Evolutionary conservation across 1,140 invertebrate genomes (phyloP).

Genomic region (Condylostylus longicornis): DNA sequence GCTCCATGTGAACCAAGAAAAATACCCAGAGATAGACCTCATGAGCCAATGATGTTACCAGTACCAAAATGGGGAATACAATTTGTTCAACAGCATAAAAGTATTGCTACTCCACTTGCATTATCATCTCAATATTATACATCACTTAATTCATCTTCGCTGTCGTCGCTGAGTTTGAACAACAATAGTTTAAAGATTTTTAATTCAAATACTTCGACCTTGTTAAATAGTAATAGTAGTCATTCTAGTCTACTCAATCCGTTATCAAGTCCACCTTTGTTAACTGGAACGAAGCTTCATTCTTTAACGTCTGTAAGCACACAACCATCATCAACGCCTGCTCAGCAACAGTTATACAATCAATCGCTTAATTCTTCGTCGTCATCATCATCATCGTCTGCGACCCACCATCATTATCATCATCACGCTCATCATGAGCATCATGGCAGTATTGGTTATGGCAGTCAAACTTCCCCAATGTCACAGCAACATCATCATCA

Average conservation of each 20-base stretch:
- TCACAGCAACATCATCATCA: slow-evolving; percentile 19
- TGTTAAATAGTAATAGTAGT: slow-evolving; percentile 7
- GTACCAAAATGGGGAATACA: slow-evolving; percentile 71
- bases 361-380: slow-evolving; percentile 14
- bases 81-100: slow-evolving; percentile 37
- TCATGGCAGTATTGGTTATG: slow-evolving; percentile 1
- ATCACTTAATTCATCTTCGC: neutral
- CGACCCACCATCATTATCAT: slow-evolving; percentile 20
- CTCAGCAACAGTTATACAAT: slow-evolving; percentile 22
- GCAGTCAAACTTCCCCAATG: slow-evolving; percentile 22
- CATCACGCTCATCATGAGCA: slow-evolving; percentile 23
- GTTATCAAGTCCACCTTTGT: slow-evolving; percentile 9
- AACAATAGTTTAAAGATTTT: slow-evolving; percentile 2
- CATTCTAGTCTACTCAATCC: slow-evolving; percentile 29
- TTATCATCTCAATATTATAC: too few relatives aligned
- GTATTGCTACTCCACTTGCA: slow-evolving; percentile 29
- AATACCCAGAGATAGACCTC: slow-evolving; percentile 40
- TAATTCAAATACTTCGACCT: slow-evolving; percentile 1
- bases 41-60: slow-evolving; percentile 60
- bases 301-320: neutral
- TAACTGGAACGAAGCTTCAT: slow-evolving; percentile 8
- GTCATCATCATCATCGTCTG: slow-evolving; percentile 27
- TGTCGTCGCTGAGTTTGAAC: too few relatives aligned
- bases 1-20: slow-evolving; percentile 55
- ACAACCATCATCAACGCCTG: slow-evolving; percentile 9